Evolutionary conservation across 2,888 invertebrate genomes (phyloP).

Genomic region (Drosophila rubida): DNA sequence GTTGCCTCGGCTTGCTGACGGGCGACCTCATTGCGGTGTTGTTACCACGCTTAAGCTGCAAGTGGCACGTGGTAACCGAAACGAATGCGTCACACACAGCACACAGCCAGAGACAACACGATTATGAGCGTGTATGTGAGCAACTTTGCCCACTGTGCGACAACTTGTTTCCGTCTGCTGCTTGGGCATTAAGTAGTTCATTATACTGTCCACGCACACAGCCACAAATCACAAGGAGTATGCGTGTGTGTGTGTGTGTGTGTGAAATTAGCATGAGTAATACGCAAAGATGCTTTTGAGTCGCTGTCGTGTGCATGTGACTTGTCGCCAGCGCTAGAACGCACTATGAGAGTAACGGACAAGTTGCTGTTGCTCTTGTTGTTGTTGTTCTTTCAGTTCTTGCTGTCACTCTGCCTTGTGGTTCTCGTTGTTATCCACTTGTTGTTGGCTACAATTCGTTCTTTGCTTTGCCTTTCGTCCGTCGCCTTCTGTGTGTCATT

Average conservation of each 20-base stretch:
- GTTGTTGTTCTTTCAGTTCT: constrained; percentile 16
- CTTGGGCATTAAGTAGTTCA: constrained; percentile 69
- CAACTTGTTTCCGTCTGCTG: constrained; percentile 58
- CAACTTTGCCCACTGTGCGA: constrained; percentile 54
- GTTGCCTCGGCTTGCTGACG: constrained; percentile 29
- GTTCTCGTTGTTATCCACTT: constrained; percentile 52
- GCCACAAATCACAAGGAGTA: constrained; percentile 1
- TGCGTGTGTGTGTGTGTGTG: constrained; percentile 30
- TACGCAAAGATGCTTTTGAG: constrained; percentile 46
- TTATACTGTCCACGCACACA: constrained; percentile 59
- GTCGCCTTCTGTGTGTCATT: constrained; percentile 59
- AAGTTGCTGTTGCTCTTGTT: constrained; percentile 11
- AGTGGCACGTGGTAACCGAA: constrained; percentile 63
- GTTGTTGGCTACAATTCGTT: constrained; percentile 59
- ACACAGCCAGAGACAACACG: background rate
- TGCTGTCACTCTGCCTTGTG: constrained; percentile 14
- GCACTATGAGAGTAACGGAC: constrained; percentile 47
- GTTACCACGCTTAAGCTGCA: constrained; percentile 61
- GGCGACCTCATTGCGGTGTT: constrained; percentile 49
- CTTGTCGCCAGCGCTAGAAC: constrained; percentile 30
- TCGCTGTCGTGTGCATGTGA: constrained; percentile 33
- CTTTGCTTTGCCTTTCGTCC: constrained; percentile 22
- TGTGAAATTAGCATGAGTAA: constrained; percentile 68
- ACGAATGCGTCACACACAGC: background rate
- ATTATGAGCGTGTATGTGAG: constrained; percentile 4